Base-by-base conservation (phyloP, 2,113 vertebrate genomes). In the Naja naja region DNA sequence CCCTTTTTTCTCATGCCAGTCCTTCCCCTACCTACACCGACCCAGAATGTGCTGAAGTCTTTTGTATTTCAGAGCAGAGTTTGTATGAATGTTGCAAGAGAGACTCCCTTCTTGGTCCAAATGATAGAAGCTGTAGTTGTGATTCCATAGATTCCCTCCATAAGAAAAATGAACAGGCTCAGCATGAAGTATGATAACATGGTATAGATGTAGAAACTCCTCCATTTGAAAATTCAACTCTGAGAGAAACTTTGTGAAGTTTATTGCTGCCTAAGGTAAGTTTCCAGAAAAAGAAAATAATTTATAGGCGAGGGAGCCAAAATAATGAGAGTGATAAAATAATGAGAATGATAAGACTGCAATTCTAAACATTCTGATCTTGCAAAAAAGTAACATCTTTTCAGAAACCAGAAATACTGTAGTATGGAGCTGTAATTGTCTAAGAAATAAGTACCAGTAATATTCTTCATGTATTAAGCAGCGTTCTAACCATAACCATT, bases 121-220 rank as follows among this genome's bases (percentile, higher is more conserved):
- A 5, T n/a, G 16, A 53, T 20, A 14, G 14, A 88, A 54, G 27
- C 30, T 53, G 22, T 43, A 81, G 34, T 20, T 81, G 5, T 81
- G n/a, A 56, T 45, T 89, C 93, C 90, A 85, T 60, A 25, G 81
- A 94, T 60, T 91, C 93, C 20, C 14, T 7, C 34, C 34, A 43
- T 22, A 96, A 95, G 94, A 45, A 94, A 60, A 90, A 6, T 94
- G 93, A 91, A 91, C n/a, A 88, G 85, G 91, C 94, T 97, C 93
- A 92, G 27, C 22, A 90, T 45, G 4, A 30, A 74, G 1, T 93
- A 87, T 93, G 95, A 89, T 93, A 95, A 89, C 96, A 94, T 12
- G 88, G 3, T 45, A 34, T 95, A 95, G 96, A 95, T 93, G 93
- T 95, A 95, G 1, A 0, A 18, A 92, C 22, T 85, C 47, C 91